Base-by-base conservation (phyloP, 2,888 invertebrate genomes). In the Caenorhabditis uteleia region DNA sequence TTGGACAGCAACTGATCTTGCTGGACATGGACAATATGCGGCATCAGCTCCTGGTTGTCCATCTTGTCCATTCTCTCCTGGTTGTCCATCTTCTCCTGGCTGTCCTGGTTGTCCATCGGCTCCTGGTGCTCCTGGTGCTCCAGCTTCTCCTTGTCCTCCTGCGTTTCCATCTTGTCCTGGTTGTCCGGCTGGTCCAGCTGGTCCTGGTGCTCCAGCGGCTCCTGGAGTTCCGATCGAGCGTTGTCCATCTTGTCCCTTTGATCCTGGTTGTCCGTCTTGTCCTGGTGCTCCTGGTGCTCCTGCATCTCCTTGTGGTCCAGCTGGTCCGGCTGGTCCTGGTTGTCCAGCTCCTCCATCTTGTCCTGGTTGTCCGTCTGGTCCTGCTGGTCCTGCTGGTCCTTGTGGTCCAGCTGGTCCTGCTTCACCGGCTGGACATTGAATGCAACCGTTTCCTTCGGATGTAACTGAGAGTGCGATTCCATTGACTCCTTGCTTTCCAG, bases 391-490 rank as follows among this genome's bases (percentile, higher is more conserved):
- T 45, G 60, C 44, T 31, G 42, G 49, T 66, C 74, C 74, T 47
- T 64, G 59, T 16, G 53, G 49, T 58, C 62, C 62, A 29, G 56
- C 47, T 51, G 55, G 65, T 65, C 67, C 67, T 57, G 57, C 58
- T 6, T 57, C 48, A 46, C 67, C 67, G n/a, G 57, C 57, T 54
- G 60, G 61, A 43, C 67, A 60, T 14, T 38, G 36, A 46, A 60
- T 55, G 48, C 67, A 60, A 42, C 59, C 59, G 16, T 42, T 16
- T 49, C 74, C 74, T 34, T 68, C 64, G 25, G 75, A n/a, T n/a
- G n/a, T 55, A n/a, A 59, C 66, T 65, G 77, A 77, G 45, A 67
- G 46, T 25, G 64, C 55, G 12, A 60, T 67, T 51, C 67, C 70
- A 34, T 58, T 47, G 38, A 54, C 64, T 47, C 62, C 59, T 36